Evolutionary conservation across 1,140 invertebrate genomes (phyloP).

Genomic region (Tyrophagus putrescentiae): DNA sequence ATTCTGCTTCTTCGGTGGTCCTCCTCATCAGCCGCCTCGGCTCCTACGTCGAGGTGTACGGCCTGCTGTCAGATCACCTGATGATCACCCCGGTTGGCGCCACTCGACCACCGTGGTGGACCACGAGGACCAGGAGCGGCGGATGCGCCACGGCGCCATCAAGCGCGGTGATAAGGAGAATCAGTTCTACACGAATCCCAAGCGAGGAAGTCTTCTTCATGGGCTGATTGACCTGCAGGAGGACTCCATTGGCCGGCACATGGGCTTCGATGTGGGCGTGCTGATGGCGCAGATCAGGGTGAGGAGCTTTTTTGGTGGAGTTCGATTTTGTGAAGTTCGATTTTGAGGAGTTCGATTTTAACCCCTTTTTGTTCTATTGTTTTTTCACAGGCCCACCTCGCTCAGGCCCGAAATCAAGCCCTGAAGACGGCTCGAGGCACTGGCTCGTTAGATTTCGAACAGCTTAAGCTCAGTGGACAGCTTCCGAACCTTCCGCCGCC

Average conservation of each 20-base stretch:
- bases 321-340: no score
- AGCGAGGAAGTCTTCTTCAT: background rate
- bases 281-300: constrained; percentile 1
- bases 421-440: no score
- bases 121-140: background rate
- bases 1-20: constrained; percentile 11
- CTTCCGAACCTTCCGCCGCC: no score
- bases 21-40: background rate
- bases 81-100: constrained; percentile 1
- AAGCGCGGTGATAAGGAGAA: background rate
- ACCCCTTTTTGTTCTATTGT: no score
- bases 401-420: no score
- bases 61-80: background rate
- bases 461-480: no score
- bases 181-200: background rate
- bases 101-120: background rate
- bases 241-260: background rate
- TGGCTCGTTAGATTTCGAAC: no score
- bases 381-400: no score
- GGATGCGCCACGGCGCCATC: background rate
- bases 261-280: background rate
- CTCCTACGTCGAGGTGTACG: constrained; percentile 1
- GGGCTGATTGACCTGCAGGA: background rate
- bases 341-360: no score
- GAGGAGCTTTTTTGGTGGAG: no score